Evolutionary conservation across 1,140 invertebrate species (phyloP).

Genomic region (Nomia melanderi): DNA sequence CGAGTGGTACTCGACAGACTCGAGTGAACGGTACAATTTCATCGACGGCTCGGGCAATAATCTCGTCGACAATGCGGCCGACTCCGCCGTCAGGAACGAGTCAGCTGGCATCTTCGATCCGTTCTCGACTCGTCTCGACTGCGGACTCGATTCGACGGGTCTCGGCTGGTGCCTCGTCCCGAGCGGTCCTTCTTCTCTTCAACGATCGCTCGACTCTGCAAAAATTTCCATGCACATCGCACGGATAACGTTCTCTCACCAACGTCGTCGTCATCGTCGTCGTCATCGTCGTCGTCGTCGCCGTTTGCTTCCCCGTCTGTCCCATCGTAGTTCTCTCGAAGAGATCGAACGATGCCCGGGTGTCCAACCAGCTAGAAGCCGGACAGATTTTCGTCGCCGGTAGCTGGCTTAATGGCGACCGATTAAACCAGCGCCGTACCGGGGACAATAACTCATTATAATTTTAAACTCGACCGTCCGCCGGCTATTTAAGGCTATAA

Average conservation of each 20-base stretch:
- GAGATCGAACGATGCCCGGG: too few species aligned
- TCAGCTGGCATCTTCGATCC: slow-evolving; percentile 64
- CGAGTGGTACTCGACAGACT: slow-evolving; percentile 37
- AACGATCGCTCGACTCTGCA: neutral
- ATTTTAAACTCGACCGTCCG: slow-evolving; percentile 27
- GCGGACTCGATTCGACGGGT: neutral
- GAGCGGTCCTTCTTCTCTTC: neutral
- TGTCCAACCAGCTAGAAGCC: too few species aligned
- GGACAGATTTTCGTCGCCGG: slow-evolving; percentile 4
- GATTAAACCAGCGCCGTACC: slow-evolving; percentile 22
- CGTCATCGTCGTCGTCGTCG: neutral
- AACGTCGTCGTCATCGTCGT: neutral
- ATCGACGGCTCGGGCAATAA: slow-evolving; percentile 51
- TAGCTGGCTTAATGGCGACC: neutral
- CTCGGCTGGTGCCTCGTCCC: neutral
- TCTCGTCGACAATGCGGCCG: slow-evolving; percentile 51
- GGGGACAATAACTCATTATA: slow-evolving; percentile 17
- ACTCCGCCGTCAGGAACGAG: slow-evolving; percentile 43
- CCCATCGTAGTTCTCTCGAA: too few species aligned
- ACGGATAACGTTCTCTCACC: neutral
- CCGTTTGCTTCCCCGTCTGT: too few species aligned
- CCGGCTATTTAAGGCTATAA: slow-evolving; percentile 20
- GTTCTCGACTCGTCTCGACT: slow-evolving; percentile 25
- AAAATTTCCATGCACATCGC: slow-evolving; percentile 12
- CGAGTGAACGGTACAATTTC: slow-evolving; percentile 57